Conservation (phyloP, 2,797 vertebrate species). For the Syngnathus acus region DNA sequence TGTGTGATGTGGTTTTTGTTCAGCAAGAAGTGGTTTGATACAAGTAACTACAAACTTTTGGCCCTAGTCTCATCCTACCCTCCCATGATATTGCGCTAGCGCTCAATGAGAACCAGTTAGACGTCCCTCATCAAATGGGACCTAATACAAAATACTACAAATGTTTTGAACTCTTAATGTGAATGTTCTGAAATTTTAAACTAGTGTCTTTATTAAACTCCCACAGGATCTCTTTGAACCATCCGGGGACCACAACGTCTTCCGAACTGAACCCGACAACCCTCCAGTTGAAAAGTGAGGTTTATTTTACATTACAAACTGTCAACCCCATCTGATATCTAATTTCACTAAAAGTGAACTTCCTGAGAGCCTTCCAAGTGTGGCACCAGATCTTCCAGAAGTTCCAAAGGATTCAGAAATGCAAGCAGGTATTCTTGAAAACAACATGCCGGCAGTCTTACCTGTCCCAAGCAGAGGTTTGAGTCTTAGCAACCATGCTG, state of each 20-base stretch:
- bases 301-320: background rate
- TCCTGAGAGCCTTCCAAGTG: background rate
- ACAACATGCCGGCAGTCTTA: background rate
- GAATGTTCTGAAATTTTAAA: background rate
- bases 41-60: background rate
- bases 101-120: background rate
- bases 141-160: background rate
- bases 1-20: background rate
- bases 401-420: background rate
- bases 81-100: background rate
- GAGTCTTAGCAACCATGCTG: no score
- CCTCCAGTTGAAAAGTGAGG: slow-evolving; percentile 22
- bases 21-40: background rate
- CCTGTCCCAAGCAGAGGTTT: no score
- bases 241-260: slow-evolving; percentile 7
- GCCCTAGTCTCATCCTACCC: background rate
- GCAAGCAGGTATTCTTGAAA: background rate
- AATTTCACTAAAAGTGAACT: background rate
- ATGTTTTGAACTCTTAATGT: background rate
- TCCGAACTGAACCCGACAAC: slow-evolving; percentile 5
- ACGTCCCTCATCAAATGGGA: background rate
- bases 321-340: background rate
- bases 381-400: background rate
- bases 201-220: slow-evolving; percentile 1
- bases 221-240: slow-evolving; percentile 32